Evolutionary conservation across 53 echinoderm and acorn worm genomes (phyloP), one percentile per base, ranked within the genome.

Genomic region (Pentamera pediparva): DNA sequence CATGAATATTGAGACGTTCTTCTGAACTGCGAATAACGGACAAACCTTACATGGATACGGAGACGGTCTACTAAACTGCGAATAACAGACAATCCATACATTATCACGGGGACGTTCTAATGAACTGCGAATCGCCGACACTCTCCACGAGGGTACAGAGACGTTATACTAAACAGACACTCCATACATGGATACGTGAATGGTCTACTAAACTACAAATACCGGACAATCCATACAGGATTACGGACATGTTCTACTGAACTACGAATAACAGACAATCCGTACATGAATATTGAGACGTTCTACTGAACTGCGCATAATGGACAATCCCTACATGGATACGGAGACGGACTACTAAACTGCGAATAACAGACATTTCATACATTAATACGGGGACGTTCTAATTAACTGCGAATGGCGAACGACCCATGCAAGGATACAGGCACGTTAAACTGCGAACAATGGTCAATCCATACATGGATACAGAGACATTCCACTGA

Each of bases 1-100:
- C n/a, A n/a, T n/a, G n/a, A n/a, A n/a, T n/a, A n/a, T n/a, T n/a
- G n/a, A n/a, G n/a, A n/a, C n/a, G n/a, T n/a, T n/a, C n/a, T n/a
- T n/a, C n/a, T n/a, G n/a, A 72, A 35, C 35, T 72, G 19, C 35
- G 54, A 10, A 51, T 72, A 54, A 54, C 54, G 6, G 73, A 72
- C 4, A 72, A 54, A 53, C 73, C 73, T 7, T 53, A 52, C 5
- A 22, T 37, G 27, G 73, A 72, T 8, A 72, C 22, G n/a, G 53
- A 72, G 19, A 72, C 34, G 8, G 51, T 34, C 21, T 18, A 41
- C 30, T 67, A 28, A 61, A 35, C 10, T 6, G 17, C 6, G 25
- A 52, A 6, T 6, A 6, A 15, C 0, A 52, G 15, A 52, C 6
- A 52, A 25, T 45, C 47, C n/a, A 52, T 15, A 52, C 6, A 6